Percentiles rank a stretch among this genome's conserved stretches.
phyloP scores from a whole-genome alignment of 2,888 invertebrate genomes.

The Bombylius major region DNA sequence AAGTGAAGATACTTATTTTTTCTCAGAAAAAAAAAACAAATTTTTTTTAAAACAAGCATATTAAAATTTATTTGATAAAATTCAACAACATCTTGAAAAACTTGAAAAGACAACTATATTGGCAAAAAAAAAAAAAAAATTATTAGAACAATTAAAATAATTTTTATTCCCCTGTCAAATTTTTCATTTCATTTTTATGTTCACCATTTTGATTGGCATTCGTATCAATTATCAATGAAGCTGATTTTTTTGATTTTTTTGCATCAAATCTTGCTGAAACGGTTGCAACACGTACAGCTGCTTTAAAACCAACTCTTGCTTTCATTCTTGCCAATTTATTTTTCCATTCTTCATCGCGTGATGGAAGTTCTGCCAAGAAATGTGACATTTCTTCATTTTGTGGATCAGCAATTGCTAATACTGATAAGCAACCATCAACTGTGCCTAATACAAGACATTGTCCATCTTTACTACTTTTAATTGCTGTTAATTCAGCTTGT shows the following conservation, averaged over 20 bases:
- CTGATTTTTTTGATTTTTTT: not conserved
- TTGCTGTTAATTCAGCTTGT: conserved; percentile 76
- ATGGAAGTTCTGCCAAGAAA: conserved; percentile 53
- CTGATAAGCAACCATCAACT: conserved; percentile 85
- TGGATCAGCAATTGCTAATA: conserved; percentile 69
- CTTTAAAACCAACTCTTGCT: conserved; percentile 53
- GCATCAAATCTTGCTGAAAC: conserved; percentile 5
- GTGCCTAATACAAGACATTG: conserved; percentile 76
- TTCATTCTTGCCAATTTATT: conserved; percentile 51
- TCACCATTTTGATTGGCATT: not conserved
- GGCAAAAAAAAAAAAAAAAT: too few relatives aligned
- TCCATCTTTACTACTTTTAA: conserved; percentile 66
- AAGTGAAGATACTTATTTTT: too few relatives aligned
- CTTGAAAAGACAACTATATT: too few relatives aligned
- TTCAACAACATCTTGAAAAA: too few relatives aligned
- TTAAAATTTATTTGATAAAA: too few relatives aligned
- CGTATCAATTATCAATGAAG: not conserved
- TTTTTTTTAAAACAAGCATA: too few relatives aligned
- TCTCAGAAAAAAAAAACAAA: too few relatives aligned
- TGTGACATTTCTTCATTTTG: conserved; percentile 50
- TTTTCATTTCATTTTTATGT: not conserved
- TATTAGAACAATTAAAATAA: too few relatives aligned
- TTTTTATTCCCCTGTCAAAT: too few relatives aligned
- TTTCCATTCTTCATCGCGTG: conserved; percentile 58
- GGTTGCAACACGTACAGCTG: conserved; percentile 48